These are phyloP conservation scores for Cosmorhoe ocellata DNA, from an alignment of 2,888 invertebrate genomes.

Conservation along the genomic window DNA sequence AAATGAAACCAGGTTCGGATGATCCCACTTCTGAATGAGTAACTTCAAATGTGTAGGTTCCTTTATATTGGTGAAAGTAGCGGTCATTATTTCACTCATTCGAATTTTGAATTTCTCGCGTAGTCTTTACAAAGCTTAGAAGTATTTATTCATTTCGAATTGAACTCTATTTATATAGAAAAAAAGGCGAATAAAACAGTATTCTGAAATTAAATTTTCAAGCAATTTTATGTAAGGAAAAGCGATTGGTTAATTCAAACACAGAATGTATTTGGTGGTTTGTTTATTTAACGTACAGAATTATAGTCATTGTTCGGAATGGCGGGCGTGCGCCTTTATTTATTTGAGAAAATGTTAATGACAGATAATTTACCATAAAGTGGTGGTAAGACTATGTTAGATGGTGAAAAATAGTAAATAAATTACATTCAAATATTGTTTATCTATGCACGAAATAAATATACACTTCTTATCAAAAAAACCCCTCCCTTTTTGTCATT, in stretches of 20 bases:
- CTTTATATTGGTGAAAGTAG: constrained; percentile 44
- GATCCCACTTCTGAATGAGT: constrained; percentile 26
- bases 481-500: too few species aligned
- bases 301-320: constrained; percentile 56
- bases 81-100: constrained; percentile 71
- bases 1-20: constrained; percentile 41
- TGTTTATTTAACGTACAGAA: constrained; percentile 55
- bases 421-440: too few species aligned
- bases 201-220: constrained; percentile 27
- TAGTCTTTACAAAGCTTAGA: constrained; percentile 16
- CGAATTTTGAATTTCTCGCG: constrained; percentile 60
- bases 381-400: too few species aligned
- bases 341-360: constrained; percentile 55
- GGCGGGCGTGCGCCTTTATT: constrained; percentile 48
- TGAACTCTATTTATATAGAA: constrained; percentile 16
- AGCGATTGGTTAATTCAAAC: constrained; percentile 51
- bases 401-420: too few species aligned
- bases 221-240: constrained; percentile 51
- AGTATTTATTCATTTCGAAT: constrained; percentile 13
- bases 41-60: constrained; percentile 7
- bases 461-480: too few species aligned
- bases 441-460: too few species aligned
- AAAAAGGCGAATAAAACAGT: background rate
- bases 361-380: constrained; percentile 40
- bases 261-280: constrained; percentile 41